Evolutionary conservation across 2,888 invertebrate species (phyloP).

Genomic region (Phorcus lineatus): DNA sequence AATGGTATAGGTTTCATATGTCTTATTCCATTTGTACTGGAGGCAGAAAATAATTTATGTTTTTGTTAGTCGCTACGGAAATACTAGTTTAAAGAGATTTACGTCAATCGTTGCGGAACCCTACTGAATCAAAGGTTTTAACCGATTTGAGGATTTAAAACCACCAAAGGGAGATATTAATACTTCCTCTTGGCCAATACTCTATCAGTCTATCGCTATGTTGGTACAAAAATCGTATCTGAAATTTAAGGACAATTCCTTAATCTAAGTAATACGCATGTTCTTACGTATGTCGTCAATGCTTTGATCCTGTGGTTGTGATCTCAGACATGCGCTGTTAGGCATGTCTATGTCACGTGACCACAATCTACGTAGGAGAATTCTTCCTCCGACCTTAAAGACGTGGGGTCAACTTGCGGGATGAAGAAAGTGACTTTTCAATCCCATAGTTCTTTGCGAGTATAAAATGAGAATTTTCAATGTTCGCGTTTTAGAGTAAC

Average conservation of each 20-base stretch:
- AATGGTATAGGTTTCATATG: too few relatives aligned
- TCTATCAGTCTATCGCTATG: not conserved
- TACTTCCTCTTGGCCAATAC: not conserved
- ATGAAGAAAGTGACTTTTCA: conserved; percentile 8
- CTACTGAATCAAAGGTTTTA: not conserved
- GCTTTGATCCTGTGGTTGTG: not conserved
- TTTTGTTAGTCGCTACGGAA: too few relatives aligned
- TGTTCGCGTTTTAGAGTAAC: conserved; percentile 8
- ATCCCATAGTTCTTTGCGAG: conserved; percentile 18
- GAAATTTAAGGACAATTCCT: not conserved
- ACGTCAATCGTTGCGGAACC: not conserved
- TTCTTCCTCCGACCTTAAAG: conserved; percentile 14
- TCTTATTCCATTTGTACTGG: too few relatives aligned
- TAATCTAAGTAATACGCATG: not conserved
- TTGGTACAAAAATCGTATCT: not conserved
- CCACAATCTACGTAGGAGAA: not conserved
- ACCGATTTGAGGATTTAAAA: not conserved
- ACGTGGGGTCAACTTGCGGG: conserved; percentile 8
- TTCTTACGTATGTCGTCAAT: not conserved
- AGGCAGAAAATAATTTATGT: too few relatives aligned
- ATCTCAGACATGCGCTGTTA: conserved; percentile 7
- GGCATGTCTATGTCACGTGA: conserved; percentile 17
- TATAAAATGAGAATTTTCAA: conserved; percentile 16
- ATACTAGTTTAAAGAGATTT: not conserved
- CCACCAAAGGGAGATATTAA: not conserved